Conservation (phyloP, 1,140 invertebrate species). For the Neotoxoptera formosana region DNA sequence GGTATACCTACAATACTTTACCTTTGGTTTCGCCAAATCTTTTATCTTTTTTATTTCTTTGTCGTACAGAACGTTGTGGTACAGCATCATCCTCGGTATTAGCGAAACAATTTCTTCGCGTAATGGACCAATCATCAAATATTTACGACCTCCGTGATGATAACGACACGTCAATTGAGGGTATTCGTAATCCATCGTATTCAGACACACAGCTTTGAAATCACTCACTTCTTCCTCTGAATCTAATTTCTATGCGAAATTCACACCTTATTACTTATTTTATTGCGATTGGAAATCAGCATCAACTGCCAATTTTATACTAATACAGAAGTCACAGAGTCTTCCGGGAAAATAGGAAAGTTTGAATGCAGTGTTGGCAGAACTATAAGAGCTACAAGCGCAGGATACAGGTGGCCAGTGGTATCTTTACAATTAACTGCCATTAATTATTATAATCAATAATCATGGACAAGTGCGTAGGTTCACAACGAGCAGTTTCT, state of each 20-base stretch:
- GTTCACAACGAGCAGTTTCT: no score
- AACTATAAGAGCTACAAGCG: no score
- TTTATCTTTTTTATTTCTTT: slow-evolving; percentile 1
- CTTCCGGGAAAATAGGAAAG: no score
- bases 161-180: background rate
- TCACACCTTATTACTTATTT: background rate
- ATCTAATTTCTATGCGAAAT: background rate
- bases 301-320: no score
- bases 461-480: no score
- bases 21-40: background rate
- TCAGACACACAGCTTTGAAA: background rate
- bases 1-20: background rate
- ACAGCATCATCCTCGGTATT: background rate
- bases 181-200: no score
- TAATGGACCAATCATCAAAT: slow-evolving; percentile 5
- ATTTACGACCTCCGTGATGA: background rate
- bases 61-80: background rate
- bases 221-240: background rate
- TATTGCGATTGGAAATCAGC: background rate
- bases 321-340: no score
- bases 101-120: background rate
- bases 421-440: no score
- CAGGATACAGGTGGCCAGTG: no score
- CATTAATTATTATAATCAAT: no score
- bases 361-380: no score